phyloP scores from a whole-genome alignment of 2,888 invertebrate species.

The Coenonympha glycerion region DNA sequence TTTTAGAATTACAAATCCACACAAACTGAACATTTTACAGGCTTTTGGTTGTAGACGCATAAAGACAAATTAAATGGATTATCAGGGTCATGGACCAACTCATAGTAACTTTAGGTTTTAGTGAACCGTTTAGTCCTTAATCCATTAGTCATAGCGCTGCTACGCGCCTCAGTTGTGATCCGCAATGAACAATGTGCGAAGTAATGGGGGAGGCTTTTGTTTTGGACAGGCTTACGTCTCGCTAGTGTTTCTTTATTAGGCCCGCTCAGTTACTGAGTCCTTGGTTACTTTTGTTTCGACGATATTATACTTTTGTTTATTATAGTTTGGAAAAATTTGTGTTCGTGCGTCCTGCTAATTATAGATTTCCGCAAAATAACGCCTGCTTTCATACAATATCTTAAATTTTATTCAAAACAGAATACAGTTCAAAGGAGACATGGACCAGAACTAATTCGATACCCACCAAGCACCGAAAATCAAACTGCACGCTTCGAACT shows the following conservation, averaged over 20 bases:
- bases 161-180: conserved; percentile 6
- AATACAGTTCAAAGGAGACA: background rate
- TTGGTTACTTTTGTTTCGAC: conserved; percentile 12
- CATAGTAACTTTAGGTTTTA: conserved; percentile 21
- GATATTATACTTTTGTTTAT: background rate
- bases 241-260: conserved; percentile 26
- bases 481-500: conserved; percentile 24
- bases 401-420: background rate
- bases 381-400: too few species aligned
- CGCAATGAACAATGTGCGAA: conserved; percentile 20
- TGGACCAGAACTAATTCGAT: conserved; percentile 2
- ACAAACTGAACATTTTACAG: too few species aligned
- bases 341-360: too few species aligned
- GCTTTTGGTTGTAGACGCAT: conserved; percentile 12
- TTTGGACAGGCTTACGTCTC: conserved; percentile 25
- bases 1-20: too few species aligned
- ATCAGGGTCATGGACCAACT: conserved; percentile 24
- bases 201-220: conserved; percentile 22
- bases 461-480: conserved; percentile 11
- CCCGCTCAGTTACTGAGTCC: conserved; percentile 15
- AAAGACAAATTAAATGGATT: conserved; percentile 4
- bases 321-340: background rate
- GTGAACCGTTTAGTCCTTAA: conserved; percentile 16
- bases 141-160: conserved; percentile 17
- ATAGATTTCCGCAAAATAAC: too few species aligned